These are phyloP conservation scores for Apis florea DNA, from an alignment of 1,140 invertebrate species.

Conservation along the genomic window DNA sequence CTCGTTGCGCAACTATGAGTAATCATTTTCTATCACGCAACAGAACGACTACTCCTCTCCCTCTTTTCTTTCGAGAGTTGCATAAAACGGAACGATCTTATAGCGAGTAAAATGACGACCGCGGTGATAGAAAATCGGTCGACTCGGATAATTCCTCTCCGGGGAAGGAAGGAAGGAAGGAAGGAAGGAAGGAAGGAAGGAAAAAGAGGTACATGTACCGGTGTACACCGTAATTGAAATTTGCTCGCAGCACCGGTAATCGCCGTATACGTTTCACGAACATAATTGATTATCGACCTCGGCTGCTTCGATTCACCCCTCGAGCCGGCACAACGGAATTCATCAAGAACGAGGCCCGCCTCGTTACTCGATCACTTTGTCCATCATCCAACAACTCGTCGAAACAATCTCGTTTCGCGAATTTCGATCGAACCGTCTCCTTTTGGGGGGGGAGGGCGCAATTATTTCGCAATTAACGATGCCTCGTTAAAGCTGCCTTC, in stretches of 20 bases:
- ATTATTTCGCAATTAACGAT: conserved; percentile 39
- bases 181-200: not conserved
- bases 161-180: not conserved
- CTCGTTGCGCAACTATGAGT: conserved; percentile 42
- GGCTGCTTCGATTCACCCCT: conserved; percentile 12
- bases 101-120: too few species aligned
- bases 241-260: conserved; percentile 60
- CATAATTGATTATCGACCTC: conserved; percentile 44
- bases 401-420: too few species aligned
- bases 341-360: not conserved
- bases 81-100: not conserved
- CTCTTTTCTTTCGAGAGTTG: not conserved
- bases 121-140: conserved; percentile 8
- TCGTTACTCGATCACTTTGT: conserved; percentile 9
- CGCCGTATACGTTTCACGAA: conserved; percentile 39
- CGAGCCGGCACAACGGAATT: not conserved
- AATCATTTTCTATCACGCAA: conserved; percentile 43
- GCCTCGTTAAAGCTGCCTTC: conserved; percentile 11
- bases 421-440: not conserved
- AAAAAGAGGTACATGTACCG: too few species aligned
- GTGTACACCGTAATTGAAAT: conserved; percentile 62
- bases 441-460: conserved; percentile 5
- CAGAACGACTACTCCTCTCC: not conserved
- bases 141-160: conserved; percentile 13
- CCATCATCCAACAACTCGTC: too few species aligned